phyloP scores from a whole-genome alignment of 92 coral and sea anemone species.

The Pocillopora grandis region DNA sequence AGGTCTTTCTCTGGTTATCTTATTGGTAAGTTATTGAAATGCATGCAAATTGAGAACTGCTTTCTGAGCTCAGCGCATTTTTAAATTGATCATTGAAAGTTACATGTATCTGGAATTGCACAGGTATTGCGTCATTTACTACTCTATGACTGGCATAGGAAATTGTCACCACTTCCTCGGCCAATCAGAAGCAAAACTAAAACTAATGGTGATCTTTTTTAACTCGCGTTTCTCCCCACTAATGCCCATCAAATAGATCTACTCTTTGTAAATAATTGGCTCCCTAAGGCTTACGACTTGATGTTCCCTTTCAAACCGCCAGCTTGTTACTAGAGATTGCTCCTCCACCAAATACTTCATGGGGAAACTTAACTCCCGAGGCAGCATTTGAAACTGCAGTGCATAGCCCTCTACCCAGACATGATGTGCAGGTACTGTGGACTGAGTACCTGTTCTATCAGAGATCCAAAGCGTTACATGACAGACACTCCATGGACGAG shows the following conservation, averaged over 20 bases:
- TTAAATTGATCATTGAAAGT: too few relatives aligned
- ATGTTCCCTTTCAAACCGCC: not conserved
- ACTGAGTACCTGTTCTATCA: conserved; percentile 85
- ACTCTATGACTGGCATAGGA: not conserved
- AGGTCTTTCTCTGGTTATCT: conserved; percentile 84
- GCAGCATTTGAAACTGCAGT: conserved; percentile 89
- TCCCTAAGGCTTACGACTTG: not conserved
- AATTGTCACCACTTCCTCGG: not conserved
- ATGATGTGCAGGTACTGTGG: conserved; percentile 79
- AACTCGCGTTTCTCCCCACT: too few relatives aligned
- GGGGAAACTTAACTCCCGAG: conserved; percentile 56
- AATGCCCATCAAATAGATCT: too few relatives aligned
- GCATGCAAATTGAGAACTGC: too few relatives aligned
- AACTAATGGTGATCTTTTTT: not conserved
- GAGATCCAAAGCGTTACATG: conserved; percentile 56
- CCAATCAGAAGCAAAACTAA: too few relatives aligned
- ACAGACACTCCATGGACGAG: conserved; percentile 65
- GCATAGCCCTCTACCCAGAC: conserved; percentile 71
- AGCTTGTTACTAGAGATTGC: conserved; percentile 86
- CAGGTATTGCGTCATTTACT: too few relatives aligned
- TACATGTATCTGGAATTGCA: too few relatives aligned
- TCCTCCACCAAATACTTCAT: conserved; percentile 43
- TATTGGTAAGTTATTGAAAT: conserved; percentile 70
- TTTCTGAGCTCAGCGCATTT: too few relatives aligned
- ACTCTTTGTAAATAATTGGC: too few relatives aligned